Conservation (phyloP, 1,140 invertebrate species). For the Matsumurasca onukii region DNA sequence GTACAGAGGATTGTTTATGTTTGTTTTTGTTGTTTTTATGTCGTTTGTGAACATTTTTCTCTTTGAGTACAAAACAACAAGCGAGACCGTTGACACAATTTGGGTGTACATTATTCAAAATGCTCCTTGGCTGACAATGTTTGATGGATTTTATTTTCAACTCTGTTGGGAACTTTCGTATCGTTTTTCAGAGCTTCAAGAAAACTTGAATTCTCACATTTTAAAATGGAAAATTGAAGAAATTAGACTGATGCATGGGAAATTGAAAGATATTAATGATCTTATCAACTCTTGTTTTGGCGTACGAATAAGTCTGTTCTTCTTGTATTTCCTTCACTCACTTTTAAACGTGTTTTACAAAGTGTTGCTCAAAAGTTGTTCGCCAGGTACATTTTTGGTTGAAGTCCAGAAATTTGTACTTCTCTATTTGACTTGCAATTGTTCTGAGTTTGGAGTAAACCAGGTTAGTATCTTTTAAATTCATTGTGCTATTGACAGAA, state of each 20-base stretch:
- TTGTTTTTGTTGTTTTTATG: not conserved
- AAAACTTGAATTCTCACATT: not conserved
- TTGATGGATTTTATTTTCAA: constrained; percentile 1
- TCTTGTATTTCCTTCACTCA: not conserved
- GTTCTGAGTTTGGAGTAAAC: not conserved
- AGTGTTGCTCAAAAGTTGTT: not conserved
- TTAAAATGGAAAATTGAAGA: not conserved
- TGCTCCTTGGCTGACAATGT: constrained; percentile 1
- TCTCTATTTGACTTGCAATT: not conserved
- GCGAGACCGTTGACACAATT: not conserved
- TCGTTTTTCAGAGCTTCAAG: constrained; percentile 10
- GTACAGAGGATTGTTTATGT: constrained; percentile 2
- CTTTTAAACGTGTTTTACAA: constrained; percentile 7
- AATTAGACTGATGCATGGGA: constrained; percentile 8
- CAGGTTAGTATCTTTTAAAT: constrained; percentile 10
- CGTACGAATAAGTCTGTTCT: constrained; percentile 9
- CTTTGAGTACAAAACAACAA: not conserved
- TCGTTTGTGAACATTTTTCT: not conserved
- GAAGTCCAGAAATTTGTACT: not conserved
- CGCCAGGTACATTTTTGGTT: not conserved
- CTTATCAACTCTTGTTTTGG: constrained; percentile 7
- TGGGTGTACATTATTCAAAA: not conserved
- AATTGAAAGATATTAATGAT: constrained; percentile 7
- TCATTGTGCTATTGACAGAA: no score
- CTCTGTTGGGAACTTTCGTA: not conserved